phyloP scores from a whole-genome alignment of 2,797 vertebrate genomes.

The Morus bassanus region DNA sequence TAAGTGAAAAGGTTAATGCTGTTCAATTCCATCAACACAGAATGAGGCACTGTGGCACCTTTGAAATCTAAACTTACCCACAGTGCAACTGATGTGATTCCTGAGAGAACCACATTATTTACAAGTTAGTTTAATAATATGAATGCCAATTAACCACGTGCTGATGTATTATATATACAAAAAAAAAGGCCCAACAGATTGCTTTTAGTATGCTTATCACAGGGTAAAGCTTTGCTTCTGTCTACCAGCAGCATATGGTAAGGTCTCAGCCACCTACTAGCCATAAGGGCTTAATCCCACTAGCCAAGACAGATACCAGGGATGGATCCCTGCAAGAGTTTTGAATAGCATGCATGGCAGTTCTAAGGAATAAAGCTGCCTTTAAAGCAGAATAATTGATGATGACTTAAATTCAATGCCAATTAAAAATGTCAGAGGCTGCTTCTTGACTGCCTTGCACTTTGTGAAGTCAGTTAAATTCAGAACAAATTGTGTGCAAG shows the following conservation, averaged over 20 bases:
- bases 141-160: conserved; percentile 46
- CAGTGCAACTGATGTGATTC: conserved; percentile 53
- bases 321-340: conserved; percentile 38
- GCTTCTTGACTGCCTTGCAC: conserved; percentile 50
- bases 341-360: conserved; percentile 18
- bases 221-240: conserved; percentile 62
- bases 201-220: conserved; percentile 66
- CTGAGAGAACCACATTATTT: conserved; percentile 59
- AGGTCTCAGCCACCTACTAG: conserved; percentile 65
- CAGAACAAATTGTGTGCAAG: not conserved
- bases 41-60: conserved; percentile 65
- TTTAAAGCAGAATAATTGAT: conserved; percentile 47
- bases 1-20: conserved; percentile 81
- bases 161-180: not conserved
- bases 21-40: conserved; percentile 71
- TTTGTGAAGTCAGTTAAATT: conserved; percentile 45
- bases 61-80: conserved; percentile 72
- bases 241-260: conserved; percentile 70
- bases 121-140: conserved; percentile 46
- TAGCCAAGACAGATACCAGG: conserved; percentile 54
- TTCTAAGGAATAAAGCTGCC: conserved; percentile 35
- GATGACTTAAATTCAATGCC: conserved; percentile 43
- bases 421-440: conserved; percentile 60
- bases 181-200: conserved; percentile 41
- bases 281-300: conserved; percentile 60